Evolutionary conservation across 2,113 vertebrate species (phyloP), one percentile per base, ranked within the genome.

Genomic region (Oncorhynchus mykiss): DNA sequence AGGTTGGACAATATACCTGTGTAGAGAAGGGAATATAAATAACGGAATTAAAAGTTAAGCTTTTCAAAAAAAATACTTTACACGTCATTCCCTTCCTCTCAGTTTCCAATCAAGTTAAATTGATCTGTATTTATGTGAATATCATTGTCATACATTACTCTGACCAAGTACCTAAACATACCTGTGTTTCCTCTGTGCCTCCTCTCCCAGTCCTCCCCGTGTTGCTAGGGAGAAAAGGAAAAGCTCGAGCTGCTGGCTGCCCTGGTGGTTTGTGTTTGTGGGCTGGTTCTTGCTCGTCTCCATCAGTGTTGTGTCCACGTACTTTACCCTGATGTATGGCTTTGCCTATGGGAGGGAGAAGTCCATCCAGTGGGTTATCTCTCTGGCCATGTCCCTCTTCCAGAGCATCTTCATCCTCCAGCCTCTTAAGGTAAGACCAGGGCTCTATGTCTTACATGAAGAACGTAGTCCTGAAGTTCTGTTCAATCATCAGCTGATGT

Each of bases 371-470:
- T 95, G 94, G 94, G 91, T 94, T 57, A 87, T 95, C 78, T 94
- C 94, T 73, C 88, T 95, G 80, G 89, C 86, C 2, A 78, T 95
- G 25, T 95, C 94, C 3, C 92, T 95, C n/a, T 92, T 95, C 80
- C 91, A 95, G 80, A 95, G 94, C 84, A 95, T 95, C 85, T 95
- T 95, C 67, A 89, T 95, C 75, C 83, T 95, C 76, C 94, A 95
- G 84, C 94, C 94, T 27, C 91, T 95, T 18, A 95, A 95, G 92
- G 94, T 94, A 31, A 31, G 82, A 62, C n/a, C 59, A 67, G 22
- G 20, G 12, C n/a, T 14, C 29, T 57, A n/a, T 31, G 9, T 12
- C 20, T 39, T 7, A n/a, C 39, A 45, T 45, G 39, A 45, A 45
- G 9, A 12, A 45, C 22, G 24, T 24, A 64, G 22, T 14, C 18